These are phyloP conservation scores for Pelodytes ibericus DNA, from an alignment of 2,797 vertebrate species.

Conservation along the genomic window DNA sequence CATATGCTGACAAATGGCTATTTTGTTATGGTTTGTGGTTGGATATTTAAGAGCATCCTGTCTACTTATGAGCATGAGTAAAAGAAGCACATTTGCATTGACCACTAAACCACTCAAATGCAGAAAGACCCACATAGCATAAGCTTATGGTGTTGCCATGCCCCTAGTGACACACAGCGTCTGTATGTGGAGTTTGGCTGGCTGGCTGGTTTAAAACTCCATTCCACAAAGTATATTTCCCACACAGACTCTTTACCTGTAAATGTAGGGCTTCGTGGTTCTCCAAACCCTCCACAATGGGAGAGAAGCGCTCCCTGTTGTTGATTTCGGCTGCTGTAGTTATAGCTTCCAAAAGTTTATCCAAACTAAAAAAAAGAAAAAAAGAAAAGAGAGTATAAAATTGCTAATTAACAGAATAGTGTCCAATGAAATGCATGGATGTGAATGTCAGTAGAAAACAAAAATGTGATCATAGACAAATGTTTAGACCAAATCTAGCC, in stretches of 20 bases:
- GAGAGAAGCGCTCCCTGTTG: conserved; percentile 89
- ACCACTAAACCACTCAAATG: neutral
- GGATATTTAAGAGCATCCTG: neutral
- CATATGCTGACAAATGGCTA: neutral
- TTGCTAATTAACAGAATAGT: neutral
- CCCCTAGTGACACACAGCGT: neutral
- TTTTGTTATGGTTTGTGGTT: neutral
- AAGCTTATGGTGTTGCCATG: no score
- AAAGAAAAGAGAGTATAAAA: conserved; percentile 20
- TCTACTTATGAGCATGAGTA: neutral
- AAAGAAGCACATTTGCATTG: neutral
- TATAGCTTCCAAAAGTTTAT: conserved; percentile 95
- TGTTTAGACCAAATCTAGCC: no score
- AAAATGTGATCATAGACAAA: no score
- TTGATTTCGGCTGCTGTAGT: conserved; percentile 92
- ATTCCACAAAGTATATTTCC: neutral
- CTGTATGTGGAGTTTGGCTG: neutral
- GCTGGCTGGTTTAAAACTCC: neutral
- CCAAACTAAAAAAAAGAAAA: conserved; percentile 73
- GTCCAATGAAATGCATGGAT: no score
- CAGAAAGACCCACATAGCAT: no score
- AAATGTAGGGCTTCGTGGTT: conserved; percentile 94
- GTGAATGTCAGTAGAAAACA: no score
- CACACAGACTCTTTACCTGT: conserved; percentile 76
- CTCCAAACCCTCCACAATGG: conserved; percentile 93